Evolutionary conservation across 2,797 vertebrate genomes (phyloP), one percentile per base, ranked within the genome.

Genomic region (Synaphobranchus kaupii): DNA sequence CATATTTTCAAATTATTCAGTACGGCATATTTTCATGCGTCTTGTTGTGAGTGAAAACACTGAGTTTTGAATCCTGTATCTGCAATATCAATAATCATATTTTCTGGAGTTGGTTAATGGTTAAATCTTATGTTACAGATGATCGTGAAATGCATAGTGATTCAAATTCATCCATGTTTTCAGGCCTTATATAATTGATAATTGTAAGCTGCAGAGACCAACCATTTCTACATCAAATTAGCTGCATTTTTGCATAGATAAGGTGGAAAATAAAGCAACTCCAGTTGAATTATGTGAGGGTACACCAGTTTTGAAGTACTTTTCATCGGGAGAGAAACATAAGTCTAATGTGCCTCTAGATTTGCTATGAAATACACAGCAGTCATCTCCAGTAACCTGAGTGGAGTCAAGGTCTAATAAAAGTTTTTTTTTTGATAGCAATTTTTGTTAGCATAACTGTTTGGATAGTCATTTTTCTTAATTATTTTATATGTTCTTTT

Each of bases 1-100:
- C 68, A 73, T 31, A 71, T 73, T 73, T 73, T 25, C 25, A 28
- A 73, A 73, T 73, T 73, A 73, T 73, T 73, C 68, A 73, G 15
- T 9, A 34, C 9, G 31, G 31, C 68, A 73, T 31, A 71, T 73
- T 73, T 73, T 25, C 25, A 28, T 68, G n/a, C n/a, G 2, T 68
- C 25, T 31, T 5, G 25, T n/a, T n/a, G 7, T n/a, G 8, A 68
- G n/a, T 6, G n/a, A 68, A n/a, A 10, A 68, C 25, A 68, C 8
- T 68, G n/a, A 68, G 28, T 68, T 68, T 68, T 68, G 5, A 31
- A 68, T 68, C n/a, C 20, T 63, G 2, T 63, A 63, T n/a, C 25
- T 68, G n/a, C 63, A 68, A 25, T 10, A n/a, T 68, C 63, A n/a
- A 25, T 28, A 68, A 28, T 68, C 63, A 7, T 28, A 20, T 60